Evolutionary conservation across 2,888 invertebrate species (phyloP), one percentile per base, ranked within the genome.

Genomic region (Drosophila suboccidentalis): DNA sequence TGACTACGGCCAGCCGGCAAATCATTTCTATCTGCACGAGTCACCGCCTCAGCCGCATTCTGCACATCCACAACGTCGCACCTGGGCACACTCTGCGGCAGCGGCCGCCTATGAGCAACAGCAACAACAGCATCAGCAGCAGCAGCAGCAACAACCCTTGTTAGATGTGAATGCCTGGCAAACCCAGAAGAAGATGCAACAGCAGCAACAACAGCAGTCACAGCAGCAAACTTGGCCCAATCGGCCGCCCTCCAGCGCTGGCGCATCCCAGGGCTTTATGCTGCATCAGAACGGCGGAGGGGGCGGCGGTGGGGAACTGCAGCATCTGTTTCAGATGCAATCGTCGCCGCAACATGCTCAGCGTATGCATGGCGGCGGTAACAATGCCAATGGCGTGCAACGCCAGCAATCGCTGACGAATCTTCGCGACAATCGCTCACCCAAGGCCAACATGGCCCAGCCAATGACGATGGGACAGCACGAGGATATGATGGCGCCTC

Each of bases 401-500:
- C 80, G 90, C 3, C 91, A 91, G 39, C 91, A 91, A 34, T 91
- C 90, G 15, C 61, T 91, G 63, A 90, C 87, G 19, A 91, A 91
- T 79, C 76, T 91, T 61, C 88, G 87, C 10, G 90, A 91, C 73
- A 84, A 86, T 59, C 85, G 89, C 10, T 90, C 90, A 29, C 89
- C 90, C 46, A 90, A 81, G 70, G 75, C 82, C 32, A 71, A 80
- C 49, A 78, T 68, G 59, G 15, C 34, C 0, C 73, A 69, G 49
- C 39, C 61, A 1, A 73, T 77, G 65, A 39, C 62, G 3, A 71
- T 79, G 71, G 71, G 54, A 1, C 95, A 95, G 46, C 95, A 95
- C 32, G 95, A 95, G 60, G 97, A 97, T 91, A 97, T 97, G 90
- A 97, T 98, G 97, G 97, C 97, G 87, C 97, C 98, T 0, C 98